Evolutionary conservation across 2,113 vertebrate species (phyloP), one percentile per base, ranked within the genome.

Genomic region (Mus musculus): DNA sequence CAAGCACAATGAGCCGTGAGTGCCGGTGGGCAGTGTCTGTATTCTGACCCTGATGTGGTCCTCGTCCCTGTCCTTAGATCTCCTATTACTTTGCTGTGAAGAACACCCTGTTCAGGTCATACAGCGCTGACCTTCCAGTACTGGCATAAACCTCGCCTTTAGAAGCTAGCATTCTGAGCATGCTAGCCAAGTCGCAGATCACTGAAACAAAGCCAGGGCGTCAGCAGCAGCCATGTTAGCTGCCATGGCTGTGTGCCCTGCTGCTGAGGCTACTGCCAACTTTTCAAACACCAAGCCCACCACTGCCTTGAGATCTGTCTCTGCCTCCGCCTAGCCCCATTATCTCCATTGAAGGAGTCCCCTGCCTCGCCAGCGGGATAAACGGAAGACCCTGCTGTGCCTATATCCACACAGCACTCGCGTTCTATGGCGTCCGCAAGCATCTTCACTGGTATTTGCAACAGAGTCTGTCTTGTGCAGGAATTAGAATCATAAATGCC

Each of bases 21-120:
- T 36, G 7, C 19, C 22, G 0, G 20, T 12, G n/a, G 61, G 7
- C 17, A 33, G 11, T 12, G 10, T 10, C 56, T 6, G 49, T 46
- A 14, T 36, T 9, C 46, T 1, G 13, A 5, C 71, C 30, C 11
- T 16, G 9, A 56, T 14, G 17, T 10, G 16, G 1, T 24, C 22
- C 4, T 16, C 9, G 33, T 42, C 36, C 22, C 13, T 12, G 12
- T 10, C 71, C 1, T 8, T 3, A 12, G 28, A 4, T 54, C 77
- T 88, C 22, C 52, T 22, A 17, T 65, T 13, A 19, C 36, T 26
- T 20, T 54, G 33, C 28, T 36, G 2, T 78, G 77, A 19, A 54
- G 30, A 54, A 33, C 30, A 36, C 49, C 54, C n/a, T 39, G 22
- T 39, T 24, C 33, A n/a, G 52, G 54, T 56, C 52, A 24, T 26